Conservation (phyloP, 53 echinoderm and acorn worm genomes). For the Henricia sp. region DNA sequence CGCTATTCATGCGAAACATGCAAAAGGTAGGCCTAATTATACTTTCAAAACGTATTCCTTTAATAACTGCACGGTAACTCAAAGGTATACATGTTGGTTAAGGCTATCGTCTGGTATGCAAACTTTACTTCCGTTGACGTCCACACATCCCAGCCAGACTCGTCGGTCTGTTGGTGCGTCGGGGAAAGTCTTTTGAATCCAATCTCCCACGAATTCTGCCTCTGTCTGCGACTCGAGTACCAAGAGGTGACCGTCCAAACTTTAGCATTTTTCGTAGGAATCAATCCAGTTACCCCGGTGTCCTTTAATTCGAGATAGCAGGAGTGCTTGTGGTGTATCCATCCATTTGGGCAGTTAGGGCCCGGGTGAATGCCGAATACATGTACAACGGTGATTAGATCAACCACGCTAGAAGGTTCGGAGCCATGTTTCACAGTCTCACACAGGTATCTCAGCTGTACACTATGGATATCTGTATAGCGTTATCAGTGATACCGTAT, state of each 20-base stretch:
- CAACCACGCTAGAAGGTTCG: too few species aligned
- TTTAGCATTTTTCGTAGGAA: neutral
- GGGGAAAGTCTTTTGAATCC: neutral
- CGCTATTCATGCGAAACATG: too few species aligned
- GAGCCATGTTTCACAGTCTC: too few species aligned
- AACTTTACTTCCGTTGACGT: neutral
- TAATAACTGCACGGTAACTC: too few species aligned
- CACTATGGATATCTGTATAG: too few species aligned
- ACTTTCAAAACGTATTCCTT: too few species aligned
- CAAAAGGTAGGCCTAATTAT: too few species aligned
- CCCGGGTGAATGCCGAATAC: too few species aligned
- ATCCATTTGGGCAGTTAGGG: neutral
- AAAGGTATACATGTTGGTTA: neutral
- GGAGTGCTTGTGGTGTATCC: neutral
- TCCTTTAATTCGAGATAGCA: too few species aligned
- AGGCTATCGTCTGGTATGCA: neutral
- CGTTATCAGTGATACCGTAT: too few species aligned
- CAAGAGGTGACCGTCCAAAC: neutral
- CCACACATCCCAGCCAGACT: neutral
- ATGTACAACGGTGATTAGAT: too few species aligned
- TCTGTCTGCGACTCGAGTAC: neutral
- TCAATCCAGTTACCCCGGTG: neutral
- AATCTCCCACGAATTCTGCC: neutral
- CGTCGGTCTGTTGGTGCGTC: neutral
- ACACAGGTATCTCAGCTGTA: too few species aligned